Conservation (phyloP, 2,888 invertebrate genomes). For the Nezara viridula region DNA sequence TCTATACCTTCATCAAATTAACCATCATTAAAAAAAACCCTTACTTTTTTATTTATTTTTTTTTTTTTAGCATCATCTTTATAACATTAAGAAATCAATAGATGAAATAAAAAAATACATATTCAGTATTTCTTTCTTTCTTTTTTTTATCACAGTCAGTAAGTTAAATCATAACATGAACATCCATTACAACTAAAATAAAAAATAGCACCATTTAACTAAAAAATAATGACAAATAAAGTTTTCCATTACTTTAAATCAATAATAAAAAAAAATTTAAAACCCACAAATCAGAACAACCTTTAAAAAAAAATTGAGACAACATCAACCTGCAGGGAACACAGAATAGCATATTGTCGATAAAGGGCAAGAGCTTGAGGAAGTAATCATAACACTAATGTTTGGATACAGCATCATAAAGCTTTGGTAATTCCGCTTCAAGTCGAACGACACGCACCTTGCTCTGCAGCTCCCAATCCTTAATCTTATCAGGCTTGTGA, state of each 20-base stretch:
- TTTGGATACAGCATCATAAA: constrained; percentile 70
- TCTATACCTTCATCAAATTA: neutral
- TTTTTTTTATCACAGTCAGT: constrained; percentile 37
- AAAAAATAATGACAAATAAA: neutral
- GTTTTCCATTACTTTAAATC: neutral
- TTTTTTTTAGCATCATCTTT: neutral
- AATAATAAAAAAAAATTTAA: neutral
- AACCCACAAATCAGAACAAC: neutral
- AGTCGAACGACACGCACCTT: constrained; percentile 79
- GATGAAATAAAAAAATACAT: constrained; percentile 11
- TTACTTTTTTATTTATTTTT: too few relatives aligned
- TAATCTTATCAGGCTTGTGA: constrained; percentile 66
- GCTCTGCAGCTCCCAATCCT: constrained; percentile 76
- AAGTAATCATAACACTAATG: constrained; percentile 9
- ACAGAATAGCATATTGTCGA: constrained; percentile 29
- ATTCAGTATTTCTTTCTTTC: constrained; percentile 2
- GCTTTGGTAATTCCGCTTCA: constrained; percentile 80
- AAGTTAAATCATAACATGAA: neutral
- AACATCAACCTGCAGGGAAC: neutral
- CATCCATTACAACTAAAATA: neutral
- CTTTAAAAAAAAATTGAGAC: neutral
- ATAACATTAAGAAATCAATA: neutral
- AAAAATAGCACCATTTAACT: constrained; percentile 9
- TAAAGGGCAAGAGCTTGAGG: constrained; percentile 1
- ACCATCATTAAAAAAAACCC: too few relatives aligned